Evolutionary conservation across 2,113 vertebrate species (phyloP).

Genomic region (Maccullochella peelii): DNA sequence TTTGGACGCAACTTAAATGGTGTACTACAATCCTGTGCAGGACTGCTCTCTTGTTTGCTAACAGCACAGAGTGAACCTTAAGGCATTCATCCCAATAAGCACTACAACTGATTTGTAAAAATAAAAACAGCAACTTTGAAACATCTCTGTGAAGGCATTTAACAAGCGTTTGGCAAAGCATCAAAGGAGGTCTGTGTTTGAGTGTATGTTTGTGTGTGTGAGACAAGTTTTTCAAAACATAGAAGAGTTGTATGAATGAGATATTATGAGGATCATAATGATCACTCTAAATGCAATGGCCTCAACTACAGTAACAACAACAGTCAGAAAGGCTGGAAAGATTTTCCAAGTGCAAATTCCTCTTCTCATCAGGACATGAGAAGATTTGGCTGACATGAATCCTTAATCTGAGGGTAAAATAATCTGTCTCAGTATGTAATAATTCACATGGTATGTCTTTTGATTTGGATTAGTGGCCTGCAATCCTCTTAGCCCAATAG

Average conservation of each 20-base stretch:
- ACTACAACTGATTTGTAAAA: neutral
- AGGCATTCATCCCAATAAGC: neutral
- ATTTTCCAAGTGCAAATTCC: slow-evolving; percentile 56
- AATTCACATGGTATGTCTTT: slow-evolving; percentile 90
- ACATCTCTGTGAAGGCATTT: neutral
- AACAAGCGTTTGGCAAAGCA: neutral
- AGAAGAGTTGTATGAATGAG: neutral
- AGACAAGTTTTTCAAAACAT: neutral
- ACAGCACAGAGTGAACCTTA: neutral
- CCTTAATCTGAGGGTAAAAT: slow-evolving; percentile 82
- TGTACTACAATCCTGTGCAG: neutral
- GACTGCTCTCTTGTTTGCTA: slow-evolving; percentile 5
- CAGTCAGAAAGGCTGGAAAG: slow-evolving; percentile 16
- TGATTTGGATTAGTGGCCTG: slow-evolving; percentile 86
- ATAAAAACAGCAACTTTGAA: neutral
- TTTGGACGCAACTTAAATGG: neutral
- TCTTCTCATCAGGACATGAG: slow-evolving; percentile 69
- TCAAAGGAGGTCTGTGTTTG: neutral
- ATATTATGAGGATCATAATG: slow-evolving; percentile 28
- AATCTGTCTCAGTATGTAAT: slow-evolving; percentile 90
- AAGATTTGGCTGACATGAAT: slow-evolving; percentile 71
- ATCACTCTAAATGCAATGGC: slow-evolving; percentile 20
- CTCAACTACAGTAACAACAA: slow-evolving; percentile 31
- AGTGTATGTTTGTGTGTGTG: neutral
- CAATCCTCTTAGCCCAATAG: slow-evolving; percentile 87